Evolutionary conservation across 1,140 invertebrate species (phyloP).

Genomic region (Drosophila punjabiensis): DNA sequence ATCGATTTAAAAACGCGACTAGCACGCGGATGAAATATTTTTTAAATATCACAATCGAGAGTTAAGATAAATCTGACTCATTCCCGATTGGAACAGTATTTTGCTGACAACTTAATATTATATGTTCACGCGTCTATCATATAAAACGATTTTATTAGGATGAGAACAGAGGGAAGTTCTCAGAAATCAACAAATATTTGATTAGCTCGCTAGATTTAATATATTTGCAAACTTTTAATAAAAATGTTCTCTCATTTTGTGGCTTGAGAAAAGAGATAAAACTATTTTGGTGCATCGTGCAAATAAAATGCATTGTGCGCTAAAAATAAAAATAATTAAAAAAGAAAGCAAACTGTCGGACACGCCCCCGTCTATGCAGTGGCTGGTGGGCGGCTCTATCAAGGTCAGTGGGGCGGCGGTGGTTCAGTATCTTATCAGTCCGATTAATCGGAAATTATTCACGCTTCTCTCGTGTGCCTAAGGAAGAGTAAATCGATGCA

Average conservation of each 20-base stretch:
- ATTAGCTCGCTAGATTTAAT: not conserved
- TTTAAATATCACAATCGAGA: not conserved
- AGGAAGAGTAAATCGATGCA: conserved; percentile 67
- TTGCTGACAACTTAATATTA: not conserved
- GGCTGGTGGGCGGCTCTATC: conserved; percentile 15
- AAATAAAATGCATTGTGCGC: conserved; percentile 43
- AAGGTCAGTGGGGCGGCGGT: conserved; percentile 43
- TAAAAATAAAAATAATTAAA: conserved; percentile 53
- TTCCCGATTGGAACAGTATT: conserved; percentile 2
- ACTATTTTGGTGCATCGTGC: conserved; percentile 44
- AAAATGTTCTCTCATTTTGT: conserved; percentile 6
- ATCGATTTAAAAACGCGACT: conserved; percentile 11
- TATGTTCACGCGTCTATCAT: conserved; percentile 6
- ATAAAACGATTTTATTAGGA: conserved; percentile 20
- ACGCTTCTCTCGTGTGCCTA: conserved; percentile 39
- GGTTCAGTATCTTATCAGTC: conserved; percentile 58
- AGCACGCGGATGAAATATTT: conserved; percentile 18
- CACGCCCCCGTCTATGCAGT: conserved; percentile 24
- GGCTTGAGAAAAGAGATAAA: conserved; percentile 19
- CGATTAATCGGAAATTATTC: conserved; percentile 49
- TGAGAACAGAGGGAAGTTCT: conserved; percentile 18
- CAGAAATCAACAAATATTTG: not conserved
- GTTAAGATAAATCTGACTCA: conserved; percentile 25
- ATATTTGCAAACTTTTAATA: not conserved
- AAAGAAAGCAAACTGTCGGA: conserved; percentile 34